Evolutionary conservation across 1,140 invertebrate genomes (phyloP).

Genomic region (Triops cancriformis): DNA sequence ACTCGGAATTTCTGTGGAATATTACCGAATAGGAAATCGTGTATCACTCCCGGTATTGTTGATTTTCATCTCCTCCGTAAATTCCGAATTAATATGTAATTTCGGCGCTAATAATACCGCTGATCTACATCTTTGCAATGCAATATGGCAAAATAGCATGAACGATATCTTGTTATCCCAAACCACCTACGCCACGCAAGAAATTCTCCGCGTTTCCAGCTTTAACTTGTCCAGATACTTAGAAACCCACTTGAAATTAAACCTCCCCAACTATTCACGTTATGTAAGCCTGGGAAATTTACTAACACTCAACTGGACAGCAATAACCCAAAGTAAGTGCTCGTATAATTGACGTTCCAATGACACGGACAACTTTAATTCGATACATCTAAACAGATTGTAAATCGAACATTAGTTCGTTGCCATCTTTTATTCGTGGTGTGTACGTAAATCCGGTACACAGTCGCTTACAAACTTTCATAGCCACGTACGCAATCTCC

Average conservation of each 20-base stretch:
- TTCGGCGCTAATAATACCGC: neutral
- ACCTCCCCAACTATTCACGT: neutral
- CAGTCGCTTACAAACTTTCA: no score
- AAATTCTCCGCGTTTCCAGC: neutral
- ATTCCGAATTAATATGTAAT: neutral
- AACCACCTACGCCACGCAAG: neutral
- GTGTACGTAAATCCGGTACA: no score
- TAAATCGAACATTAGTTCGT: no score
- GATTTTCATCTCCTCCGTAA: neutral
- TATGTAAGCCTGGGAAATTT: neutral
- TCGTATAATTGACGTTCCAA: no score
- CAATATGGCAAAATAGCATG: neutral
- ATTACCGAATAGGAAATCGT: neutral
- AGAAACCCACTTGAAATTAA: no score
- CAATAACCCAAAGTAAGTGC: neutral
- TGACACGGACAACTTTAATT: no score
- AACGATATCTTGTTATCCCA: neutral
- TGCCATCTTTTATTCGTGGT: no score
- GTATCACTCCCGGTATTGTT: neutral
- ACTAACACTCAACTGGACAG: neutral
- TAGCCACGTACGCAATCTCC: no score
- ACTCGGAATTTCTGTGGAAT: no score
- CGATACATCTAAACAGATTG: no score
- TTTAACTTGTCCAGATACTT: neutral
- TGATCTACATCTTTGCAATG: neutral